Percentiles rank a stretch among this genome's conserved stretches.
phyloP scores from a whole-genome alignment of 2,888 invertebrate genomes.

The Gibbula magus region DNA sequence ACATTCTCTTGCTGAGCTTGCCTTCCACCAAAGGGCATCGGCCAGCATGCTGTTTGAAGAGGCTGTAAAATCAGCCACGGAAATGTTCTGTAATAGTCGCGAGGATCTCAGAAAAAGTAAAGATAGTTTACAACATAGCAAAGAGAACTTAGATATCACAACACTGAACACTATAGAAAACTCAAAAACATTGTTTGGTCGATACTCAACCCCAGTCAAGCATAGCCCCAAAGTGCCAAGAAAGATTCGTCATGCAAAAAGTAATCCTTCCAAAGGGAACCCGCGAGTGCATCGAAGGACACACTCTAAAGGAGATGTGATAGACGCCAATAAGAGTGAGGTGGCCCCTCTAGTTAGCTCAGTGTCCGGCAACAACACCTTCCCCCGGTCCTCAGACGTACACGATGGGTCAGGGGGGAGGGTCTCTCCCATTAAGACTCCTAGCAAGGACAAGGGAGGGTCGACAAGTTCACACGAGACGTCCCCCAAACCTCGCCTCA shows the following conservation, averaged over 20 bases:
- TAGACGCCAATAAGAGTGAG: background rate
- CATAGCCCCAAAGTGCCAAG: background rate
- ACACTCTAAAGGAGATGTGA: background rate
- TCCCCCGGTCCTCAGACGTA: background rate
- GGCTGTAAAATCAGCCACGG: slow-evolving; percentile 42
- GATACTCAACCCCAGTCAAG: slow-evolving; percentile 1
- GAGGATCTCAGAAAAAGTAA: slow-evolving; percentile 35
- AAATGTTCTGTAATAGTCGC: slow-evolving; percentile 40
- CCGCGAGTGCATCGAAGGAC: background rate
- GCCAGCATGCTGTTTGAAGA: slow-evolving; percentile 44
- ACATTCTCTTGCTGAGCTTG: slow-evolving; percentile 43
- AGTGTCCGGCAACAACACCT: background rate
- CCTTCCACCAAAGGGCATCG: slow-evolving; percentile 41
- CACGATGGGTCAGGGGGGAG: background rate
- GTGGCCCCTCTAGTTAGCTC: background rate
- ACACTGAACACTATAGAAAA: slow-evolving; percentile 17
- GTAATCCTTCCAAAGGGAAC: background rate
- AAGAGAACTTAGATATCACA: slow-evolving; percentile 4
- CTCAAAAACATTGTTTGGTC: background rate
- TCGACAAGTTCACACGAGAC: background rate
- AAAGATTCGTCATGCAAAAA: slow-evolving; percentile 1
- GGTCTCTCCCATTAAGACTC: background rate
- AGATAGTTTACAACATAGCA: slow-evolving; percentile 9
- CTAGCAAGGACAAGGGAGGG: background rate
- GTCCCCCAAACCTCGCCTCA: background rate